Percentiles rank a stretch among this genome's conserved stretches.
These are phyloP conservation scores for Lamprologus lemairii DNA, from an alignment of 2,113 vertebrate species.

Conservation along the genomic window DNA sequence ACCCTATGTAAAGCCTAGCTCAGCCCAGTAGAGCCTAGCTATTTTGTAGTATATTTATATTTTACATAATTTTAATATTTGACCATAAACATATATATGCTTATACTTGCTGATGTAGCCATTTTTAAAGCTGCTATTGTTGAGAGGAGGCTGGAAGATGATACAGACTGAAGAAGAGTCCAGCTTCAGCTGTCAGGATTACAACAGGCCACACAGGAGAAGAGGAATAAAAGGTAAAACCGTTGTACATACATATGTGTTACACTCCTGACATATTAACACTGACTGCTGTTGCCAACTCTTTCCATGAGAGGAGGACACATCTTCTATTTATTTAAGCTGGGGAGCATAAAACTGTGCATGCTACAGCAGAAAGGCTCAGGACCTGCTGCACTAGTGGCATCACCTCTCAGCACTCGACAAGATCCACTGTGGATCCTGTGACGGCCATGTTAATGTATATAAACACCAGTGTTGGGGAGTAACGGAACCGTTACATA, in stretches of 20 bases:
- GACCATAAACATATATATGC: neutral
- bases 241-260: neutral
- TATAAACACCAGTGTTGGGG: neutral
- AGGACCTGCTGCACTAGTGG: neutral
- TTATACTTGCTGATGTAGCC: neutral
- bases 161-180: neutral
- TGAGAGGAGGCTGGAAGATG: neutral
- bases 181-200: neutral
- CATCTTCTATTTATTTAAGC: slow-evolving; percentile 20
- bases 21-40: neutral
- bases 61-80: neutral
- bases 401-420: neutral
- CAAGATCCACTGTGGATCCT: neutral
- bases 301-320: neutral
- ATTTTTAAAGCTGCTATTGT: neutral
- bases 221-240: neutral
- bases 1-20: neutral
- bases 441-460: neutral
- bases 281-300: neutral
- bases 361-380: neutral
- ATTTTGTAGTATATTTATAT: neutral
- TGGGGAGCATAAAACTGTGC: neutral
- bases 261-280: neutral
- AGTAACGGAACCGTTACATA: neutral
- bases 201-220: neutral